A percentile compares a stretch with the other conserved stretches of the same genome.
These are phyloP conservation scores for Okamejei kenojei DNA, from an alignment of 2,797 vertebrate genomes.

Conservation along the genomic window DNA sequence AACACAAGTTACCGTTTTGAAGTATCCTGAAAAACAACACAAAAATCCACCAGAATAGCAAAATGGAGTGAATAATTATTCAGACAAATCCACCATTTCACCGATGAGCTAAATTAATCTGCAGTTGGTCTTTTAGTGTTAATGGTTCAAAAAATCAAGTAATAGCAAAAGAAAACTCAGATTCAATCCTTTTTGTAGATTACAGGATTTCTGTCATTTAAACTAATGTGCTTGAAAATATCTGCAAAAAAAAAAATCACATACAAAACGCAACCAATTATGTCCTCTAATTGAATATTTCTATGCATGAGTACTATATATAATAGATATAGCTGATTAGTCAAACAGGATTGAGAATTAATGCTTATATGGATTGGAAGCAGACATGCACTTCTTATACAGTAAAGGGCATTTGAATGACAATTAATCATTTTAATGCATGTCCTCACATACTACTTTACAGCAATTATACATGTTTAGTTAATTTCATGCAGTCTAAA, in stretches of 20 bases:
- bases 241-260: not conserved
- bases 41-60: not conserved
- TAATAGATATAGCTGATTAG: conserved; percentile 25
- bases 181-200: not conserved
- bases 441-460: not conserved
- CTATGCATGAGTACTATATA: not conserved
- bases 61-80: not conserved
- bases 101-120: not conserved
- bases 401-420: conserved; percentile 9
- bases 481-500: conserved; percentile 23
- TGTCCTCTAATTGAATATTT: not conserved
- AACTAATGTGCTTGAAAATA: not conserved
- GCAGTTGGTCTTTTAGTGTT: not conserved
- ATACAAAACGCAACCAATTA: not conserved
- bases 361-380: not conserved
- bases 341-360: not conserved
- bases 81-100: not conserved
- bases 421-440: conserved; percentile 31
- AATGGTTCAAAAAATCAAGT: not conserved
- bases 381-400: not conserved
- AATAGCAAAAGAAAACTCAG: not conserved
- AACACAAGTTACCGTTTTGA: not conserved
- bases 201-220: not conserved
- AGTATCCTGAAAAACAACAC: not conserved
- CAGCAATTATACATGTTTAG: conserved; percentile 20